Percentiles rank a stretch among this genome's conserved stretches.
Conservation (phyloP, 2,797 vertebrate species). For the Phoxinus dragarum region DNA sequence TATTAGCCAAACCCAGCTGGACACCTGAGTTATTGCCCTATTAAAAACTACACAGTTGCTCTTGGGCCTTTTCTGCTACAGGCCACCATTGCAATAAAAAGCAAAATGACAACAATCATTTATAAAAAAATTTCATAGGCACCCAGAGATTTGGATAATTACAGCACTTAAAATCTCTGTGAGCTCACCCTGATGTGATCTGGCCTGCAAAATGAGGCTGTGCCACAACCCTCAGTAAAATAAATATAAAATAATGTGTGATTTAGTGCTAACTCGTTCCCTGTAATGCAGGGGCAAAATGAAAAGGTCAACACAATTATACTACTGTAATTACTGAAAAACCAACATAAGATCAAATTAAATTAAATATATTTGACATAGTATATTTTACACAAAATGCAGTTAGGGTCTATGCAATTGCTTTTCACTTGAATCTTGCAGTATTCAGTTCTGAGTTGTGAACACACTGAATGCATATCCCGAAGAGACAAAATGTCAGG, state of each 20-base stretch:
- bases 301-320: neutral
- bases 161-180: constrained; percentile 61
- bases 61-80: constrained; percentile 69
- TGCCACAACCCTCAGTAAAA: constrained; percentile 44
- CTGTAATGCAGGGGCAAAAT: neutral
- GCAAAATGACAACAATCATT: constrained; percentile 78
- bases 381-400: neutral
- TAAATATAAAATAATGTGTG: constrained; percentile 7
- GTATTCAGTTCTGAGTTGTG: constrained; percentile 24
- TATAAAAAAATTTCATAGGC: constrained; percentile 67
- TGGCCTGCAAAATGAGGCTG: constrained; percentile 54
- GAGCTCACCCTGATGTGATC: constrained; percentile 51
- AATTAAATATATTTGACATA: neutral
- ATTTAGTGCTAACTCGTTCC: neutral
- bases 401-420: neutral
- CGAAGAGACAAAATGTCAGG: constrained; percentile 69
- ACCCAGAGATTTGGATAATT: constrained; percentile 64
- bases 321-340: neutral
- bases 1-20: constrained; percentile 68
- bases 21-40: constrained; percentile 82
- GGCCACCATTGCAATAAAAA: constrained; percentile 74
- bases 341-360: neutral
- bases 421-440: neutral
- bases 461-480: constrained; percentile 55
- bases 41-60: constrained; percentile 77